phyloP scores from a whole-genome alignment of 2,113 vertebrate species.

The Dicrurus megarhynchus region DNA sequence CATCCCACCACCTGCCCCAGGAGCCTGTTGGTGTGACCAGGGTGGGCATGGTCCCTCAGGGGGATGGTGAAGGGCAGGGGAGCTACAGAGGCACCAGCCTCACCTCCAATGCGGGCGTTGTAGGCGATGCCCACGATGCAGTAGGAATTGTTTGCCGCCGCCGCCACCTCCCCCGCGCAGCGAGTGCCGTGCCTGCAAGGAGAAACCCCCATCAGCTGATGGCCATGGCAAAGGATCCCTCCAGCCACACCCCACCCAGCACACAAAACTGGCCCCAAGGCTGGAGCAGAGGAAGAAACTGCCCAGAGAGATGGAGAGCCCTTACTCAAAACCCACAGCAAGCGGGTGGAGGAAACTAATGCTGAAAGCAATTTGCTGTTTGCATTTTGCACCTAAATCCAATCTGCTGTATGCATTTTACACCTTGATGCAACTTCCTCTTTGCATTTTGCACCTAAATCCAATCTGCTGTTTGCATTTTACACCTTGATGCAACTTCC shows the following conservation, averaged over 20 bases:
- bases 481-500: not conserved
- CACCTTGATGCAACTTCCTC: not conserved
- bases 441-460: not conserved
- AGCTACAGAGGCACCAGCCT: not conserved
- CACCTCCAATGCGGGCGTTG: constrained; percentile 92
- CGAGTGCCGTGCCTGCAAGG: constrained; percentile 86
- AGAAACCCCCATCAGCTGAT: not conserved
- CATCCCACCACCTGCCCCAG: not conserved
- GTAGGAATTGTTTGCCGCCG: constrained; percentile 87
- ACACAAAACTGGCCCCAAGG: not conserved
- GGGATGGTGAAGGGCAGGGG: not conserved
- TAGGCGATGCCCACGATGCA: constrained; percentile 92
- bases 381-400: not conserved
- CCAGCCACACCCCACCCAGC: not conserved
- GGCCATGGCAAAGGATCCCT: not conserved
- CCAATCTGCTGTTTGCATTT: not conserved
- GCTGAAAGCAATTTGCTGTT: not conserved
- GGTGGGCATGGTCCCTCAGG: rapidly evolving
- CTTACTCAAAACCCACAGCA: not conserved
- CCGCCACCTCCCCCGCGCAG: constrained; percentile 91
- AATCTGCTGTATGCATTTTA: not conserved
- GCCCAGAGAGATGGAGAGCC: not conserved
- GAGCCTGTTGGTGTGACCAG: not conserved
- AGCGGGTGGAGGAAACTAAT: not conserved
- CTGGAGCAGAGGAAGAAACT: not conserved